Evolutionary conservation across 1,140 invertebrate genomes (phyloP), one percentile per base, ranked within the genome.

Genomic region (Polyergus mexicanus): DNA sequence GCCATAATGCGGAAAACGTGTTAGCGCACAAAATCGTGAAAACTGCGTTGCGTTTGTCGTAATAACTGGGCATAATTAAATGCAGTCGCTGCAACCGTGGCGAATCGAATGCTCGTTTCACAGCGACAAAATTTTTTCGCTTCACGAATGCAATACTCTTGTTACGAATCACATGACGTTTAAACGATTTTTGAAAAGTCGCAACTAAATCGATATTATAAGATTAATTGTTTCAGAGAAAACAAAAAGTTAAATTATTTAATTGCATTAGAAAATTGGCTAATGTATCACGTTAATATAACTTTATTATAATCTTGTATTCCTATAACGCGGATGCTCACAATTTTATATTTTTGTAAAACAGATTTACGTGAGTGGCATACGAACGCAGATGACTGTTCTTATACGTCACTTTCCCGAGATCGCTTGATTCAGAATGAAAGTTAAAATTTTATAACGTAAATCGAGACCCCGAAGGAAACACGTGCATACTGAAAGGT

Each of bases 1-100:
- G 68, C 38, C 68, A 60, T 83, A 83, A 83, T 83, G 78, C 78
- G 68, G 68, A 44, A 83, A 83, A 83, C 78, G 68, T 83, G 78
- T 74, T 83, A 60, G 78, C 54, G 54, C 78, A 83, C 78, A 69
- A 83, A 83, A 69, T 83, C 56, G 54, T 66, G 69, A 68, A 74
- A 83, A 83, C 78, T 68, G 54, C 78, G 68, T 83, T 60, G 68
- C 78, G 60, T 83, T 72, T 51, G 54, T 83, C 68, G 78, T 83
- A 74, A 83, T 72, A 83, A 83, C 54, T 54, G 7, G 8, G 35
- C 38, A 72, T 83, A 83, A 83, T 74, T 83, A 68, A 86, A 87
- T 74, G 76, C 60, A 47, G 28, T 66, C 44, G 32, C 19, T n/a
- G 32, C 22, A 10, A 10, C 66, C 38, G 41, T 60, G 60, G 54